These are phyloP conservation scores for Druceiella hillmani DNA, from an alignment of 2,888 invertebrate species.

Conservation along the genomic window DNA sequence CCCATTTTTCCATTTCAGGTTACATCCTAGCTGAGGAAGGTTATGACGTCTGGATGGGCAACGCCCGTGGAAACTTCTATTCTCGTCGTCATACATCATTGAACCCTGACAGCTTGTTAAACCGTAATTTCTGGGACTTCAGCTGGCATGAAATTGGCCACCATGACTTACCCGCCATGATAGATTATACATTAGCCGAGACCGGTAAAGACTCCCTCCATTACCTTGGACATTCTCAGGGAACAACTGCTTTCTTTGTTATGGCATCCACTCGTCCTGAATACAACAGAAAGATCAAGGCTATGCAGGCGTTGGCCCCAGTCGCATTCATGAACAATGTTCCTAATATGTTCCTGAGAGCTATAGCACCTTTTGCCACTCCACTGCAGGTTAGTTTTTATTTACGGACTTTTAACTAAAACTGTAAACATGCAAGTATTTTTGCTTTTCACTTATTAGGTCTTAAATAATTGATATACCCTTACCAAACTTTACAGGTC, in stretches of 20 bases:
- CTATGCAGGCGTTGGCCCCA: slow-evolving; percentile 54
- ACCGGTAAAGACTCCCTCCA: slow-evolving; percentile 52
- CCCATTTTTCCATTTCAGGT: too few relatives aligned
- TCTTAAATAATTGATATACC: too few relatives aligned
- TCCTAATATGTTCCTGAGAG: slow-evolving; percentile 31
- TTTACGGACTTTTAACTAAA: too few relatives aligned
- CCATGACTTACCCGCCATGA: slow-evolving; percentile 73
- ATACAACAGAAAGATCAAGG: slow-evolving; percentile 50
- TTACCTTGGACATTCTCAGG: slow-evolving; percentile 70
- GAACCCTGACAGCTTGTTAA: slow-evolving; percentile 32
- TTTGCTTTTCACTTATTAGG: too few relatives aligned
- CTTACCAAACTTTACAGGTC: too few relatives aligned
- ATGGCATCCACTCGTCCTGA: slow-evolving; percentile 49
- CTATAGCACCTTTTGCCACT: slow-evolving; percentile 31
- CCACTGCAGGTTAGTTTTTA: slow-evolving; percentile 28
- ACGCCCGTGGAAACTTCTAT: slow-evolving; percentile 69
- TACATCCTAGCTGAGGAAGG: slow-evolving; percentile 54
- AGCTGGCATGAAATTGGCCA: slow-evolving; percentile 78
- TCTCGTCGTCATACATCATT: slow-evolving; percentile 47
- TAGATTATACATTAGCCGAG: slow-evolving; percentile 58
- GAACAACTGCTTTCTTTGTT: slow-evolving; percentile 55
- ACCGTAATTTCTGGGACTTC: slow-evolving; percentile 58
- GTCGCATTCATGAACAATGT: slow-evolving; percentile 47
- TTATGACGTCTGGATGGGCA: slow-evolving; percentile 76
- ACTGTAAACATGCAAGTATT: too few relatives aligned